Conservation (phyloP, 1,140 invertebrate species). For the Lepidotrigona ventralis region DNA sequence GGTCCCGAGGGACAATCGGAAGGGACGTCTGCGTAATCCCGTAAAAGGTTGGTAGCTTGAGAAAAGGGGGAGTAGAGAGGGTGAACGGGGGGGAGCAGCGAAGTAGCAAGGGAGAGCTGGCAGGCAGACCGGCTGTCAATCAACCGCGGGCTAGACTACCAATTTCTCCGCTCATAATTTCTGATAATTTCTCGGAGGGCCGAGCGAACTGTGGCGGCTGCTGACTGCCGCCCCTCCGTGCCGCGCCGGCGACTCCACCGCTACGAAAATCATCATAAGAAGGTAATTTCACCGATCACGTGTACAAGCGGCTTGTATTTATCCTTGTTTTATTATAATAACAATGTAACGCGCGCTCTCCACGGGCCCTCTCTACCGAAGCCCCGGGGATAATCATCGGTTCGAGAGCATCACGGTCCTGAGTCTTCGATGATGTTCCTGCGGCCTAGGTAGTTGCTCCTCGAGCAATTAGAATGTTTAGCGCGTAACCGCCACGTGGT, state of each 20-base stretch:
- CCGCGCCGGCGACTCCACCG: constrained; percentile 36
- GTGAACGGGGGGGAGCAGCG: constrained; percentile 46
- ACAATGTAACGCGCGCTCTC: constrained; percentile 76
- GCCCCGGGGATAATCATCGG: constrained; percentile 70
- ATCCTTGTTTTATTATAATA: constrained; percentile 80
- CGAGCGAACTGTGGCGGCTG: constrained; percentile 68
- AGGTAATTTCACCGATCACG: constrained; percentile 79
- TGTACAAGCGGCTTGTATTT: constrained; percentile 78
- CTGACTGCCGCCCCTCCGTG: constrained; percentile 24
- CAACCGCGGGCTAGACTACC: constrained; percentile 79
- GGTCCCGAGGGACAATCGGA: constrained; percentile 58
- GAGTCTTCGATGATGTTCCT: constrained; percentile 63
- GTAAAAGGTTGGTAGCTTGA: constrained; percentile 19
- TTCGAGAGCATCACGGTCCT: constrained; percentile 63
- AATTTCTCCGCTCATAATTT: constrained; percentile 80
- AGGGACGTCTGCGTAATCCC: constrained; percentile 30
- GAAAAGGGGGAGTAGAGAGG: constrained; percentile 22
- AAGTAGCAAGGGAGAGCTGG: constrained; percentile 52
- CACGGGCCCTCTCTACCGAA: constrained; percentile 52
- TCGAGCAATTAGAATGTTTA: constrained; percentile 64
- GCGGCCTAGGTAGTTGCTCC: constrained; percentile 57
- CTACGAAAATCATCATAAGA: constrained; percentile 79
- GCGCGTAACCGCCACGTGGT: constrained; percentile 19
- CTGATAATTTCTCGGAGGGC: constrained; percentile 77
- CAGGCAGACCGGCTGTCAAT: constrained; percentile 78